Evolutionary conservation across 2,888 invertebrate genomes (phyloP), one percentile per base, ranked within the genome.

Genomic region (Rhamphomyia laevipes): DNA sequence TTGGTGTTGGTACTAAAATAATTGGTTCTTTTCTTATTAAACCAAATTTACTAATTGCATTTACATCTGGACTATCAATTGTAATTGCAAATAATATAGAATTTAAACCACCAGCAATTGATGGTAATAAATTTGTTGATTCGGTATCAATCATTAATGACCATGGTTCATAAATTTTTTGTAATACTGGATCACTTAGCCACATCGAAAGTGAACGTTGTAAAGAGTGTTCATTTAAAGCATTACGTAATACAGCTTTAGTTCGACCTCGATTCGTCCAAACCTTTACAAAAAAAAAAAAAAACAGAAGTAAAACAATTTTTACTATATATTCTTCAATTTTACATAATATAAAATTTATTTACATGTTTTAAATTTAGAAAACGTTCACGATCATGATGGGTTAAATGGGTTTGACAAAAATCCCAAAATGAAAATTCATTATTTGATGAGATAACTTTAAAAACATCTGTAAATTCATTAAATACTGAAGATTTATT

Each of bases 1-100:
- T 76, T 48, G 82, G 80, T 54, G 77, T 70, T 2, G 81, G 78
- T 15, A 82, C 74, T 53, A 80, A 77, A 61, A 89, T 86, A 40
- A 88, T 78, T 47, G 83, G 85, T 64, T 87, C 80, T 42, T 58
- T 63, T 1, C 74, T 63, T 67, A 51, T 46, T 15, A 47, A 18
- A 16, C 43, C 49, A 27, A 27, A 27, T 23, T 27, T 23, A 15
- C 42, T 10, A n/a, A 27, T 13, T 31, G 30, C 35, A 70, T 85
- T 87, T 49, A 91, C 74, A 64, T 89, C 87, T 27, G 82, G 75
- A 68, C 87, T 87, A 73, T 95, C 93, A 52, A 94, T 86, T 62
- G 82, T 85, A 64, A 95, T 81, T 18, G 96, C 95, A 74, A 96
- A 96, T 56, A 95, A 74, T 63, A 95, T 86, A 47, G 90, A 83